Conservation (phyloP, 2,797 vertebrate genomes). For the Gila robusta region DNA sequence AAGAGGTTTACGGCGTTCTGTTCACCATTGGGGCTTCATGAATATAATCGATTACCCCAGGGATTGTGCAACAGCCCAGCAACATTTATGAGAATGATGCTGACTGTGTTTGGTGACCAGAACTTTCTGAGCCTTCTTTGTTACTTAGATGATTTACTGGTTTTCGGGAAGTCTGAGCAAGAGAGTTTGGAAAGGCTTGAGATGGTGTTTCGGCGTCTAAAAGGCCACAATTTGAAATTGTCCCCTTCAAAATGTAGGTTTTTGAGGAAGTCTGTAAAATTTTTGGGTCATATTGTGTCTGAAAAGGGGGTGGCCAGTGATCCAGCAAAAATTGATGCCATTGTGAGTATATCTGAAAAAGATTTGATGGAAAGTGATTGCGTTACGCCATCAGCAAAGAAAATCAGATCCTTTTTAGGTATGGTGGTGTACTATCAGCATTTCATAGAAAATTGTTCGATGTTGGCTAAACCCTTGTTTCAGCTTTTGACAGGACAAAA, state of each 20-base stretch:
- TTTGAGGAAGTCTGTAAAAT: not conserved
- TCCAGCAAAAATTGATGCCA: not conserved
- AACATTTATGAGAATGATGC: too few relatives aligned
- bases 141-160: too few relatives aligned
- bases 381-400: not conserved
- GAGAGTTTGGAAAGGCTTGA: too few relatives aligned
- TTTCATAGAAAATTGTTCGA: slow-evolving; percentile 4
- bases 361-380: not conserved
- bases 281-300: slow-evolving; percentile 4
- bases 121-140: too few relatives aligned
- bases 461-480: not conserved
- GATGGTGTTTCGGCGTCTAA: not conserved
- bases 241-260: not conserved
- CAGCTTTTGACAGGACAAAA: too few relatives aligned
- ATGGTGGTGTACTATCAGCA: slow-evolving; percentile 3
- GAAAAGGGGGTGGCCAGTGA: not conserved
- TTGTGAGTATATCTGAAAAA: not conserved
- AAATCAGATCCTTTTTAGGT: not conserved
- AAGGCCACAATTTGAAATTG: not conserved
- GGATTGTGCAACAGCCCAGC: too few relatives aligned
- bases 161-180: too few relatives aligned
- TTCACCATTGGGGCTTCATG: not conserved
- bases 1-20: not conserved
- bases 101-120: too few relatives aligned
- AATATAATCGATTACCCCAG: too few relatives aligned